Percentiles rank a stretch among this genome's conserved stretches.
phyloP scores from a whole-genome alignment of 1,140 invertebrate genomes.

The Rhagoletis zephyria region DNA sequence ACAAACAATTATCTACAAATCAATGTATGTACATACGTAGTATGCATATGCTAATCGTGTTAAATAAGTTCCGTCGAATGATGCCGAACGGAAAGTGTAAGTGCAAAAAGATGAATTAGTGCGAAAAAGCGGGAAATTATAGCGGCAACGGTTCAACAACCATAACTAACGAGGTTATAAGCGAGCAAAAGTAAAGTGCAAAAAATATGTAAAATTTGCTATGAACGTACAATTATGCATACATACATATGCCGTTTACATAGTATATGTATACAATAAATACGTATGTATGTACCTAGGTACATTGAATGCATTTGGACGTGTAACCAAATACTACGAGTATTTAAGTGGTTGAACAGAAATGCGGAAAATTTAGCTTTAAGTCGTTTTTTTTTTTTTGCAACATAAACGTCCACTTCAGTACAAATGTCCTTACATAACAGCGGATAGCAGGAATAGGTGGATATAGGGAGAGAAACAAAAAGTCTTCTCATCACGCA shows the following conservation, averaged over 20 bases:
- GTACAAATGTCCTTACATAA: neutral
- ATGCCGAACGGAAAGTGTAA: constrained; percentile 22
- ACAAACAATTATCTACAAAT: too few relatives aligned
- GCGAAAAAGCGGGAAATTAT: neutral
- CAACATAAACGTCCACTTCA: too few relatives aligned
- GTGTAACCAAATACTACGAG: neutral
- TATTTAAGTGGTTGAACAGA: neutral
- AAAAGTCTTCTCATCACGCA: neutral
- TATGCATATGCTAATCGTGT: neutral
- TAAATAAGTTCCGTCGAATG: constrained; percentile 5
- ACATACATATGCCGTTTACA: too few relatives aligned
- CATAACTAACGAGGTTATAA: constrained; percentile 15
- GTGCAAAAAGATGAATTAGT: constrained; percentile 8
- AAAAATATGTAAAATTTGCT: too few relatives aligned
- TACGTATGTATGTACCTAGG: neutral
- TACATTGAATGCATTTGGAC: too few relatives aligned
- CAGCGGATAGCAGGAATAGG: neutral
- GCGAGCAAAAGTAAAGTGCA: neutral
- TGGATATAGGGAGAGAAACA: neutral
- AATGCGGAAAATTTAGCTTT: neutral
- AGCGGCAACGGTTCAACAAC: constrained; percentile 14
- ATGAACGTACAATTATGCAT: neutral
- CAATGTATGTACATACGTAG: too few relatives aligned
- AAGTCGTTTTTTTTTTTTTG: too few relatives aligned
- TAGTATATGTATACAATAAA: too few relatives aligned